phyloP scores from a whole-genome alignment of 2,888 invertebrate genomes.

The Diogma glabrata region DNA sequence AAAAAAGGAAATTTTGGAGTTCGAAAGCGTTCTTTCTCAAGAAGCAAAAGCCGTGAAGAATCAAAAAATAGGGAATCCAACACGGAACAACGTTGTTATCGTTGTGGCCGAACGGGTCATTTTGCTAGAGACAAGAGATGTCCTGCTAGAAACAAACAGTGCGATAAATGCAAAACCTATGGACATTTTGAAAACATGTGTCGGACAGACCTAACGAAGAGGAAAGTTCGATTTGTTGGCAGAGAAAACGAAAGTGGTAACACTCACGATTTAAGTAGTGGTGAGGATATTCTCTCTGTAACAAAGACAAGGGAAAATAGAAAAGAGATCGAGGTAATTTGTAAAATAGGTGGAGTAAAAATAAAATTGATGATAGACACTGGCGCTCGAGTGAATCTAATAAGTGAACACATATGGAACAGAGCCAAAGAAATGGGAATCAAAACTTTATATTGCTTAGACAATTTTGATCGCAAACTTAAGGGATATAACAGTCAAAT shows the following conservation, averaged over 20 bases:
- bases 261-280: not conserved
- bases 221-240: not conserved
- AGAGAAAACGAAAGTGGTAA: not conserved
- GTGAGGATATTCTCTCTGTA: not conserved
- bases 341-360: not conserved
- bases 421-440: slow-evolving; percentile 3
- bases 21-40: not conserved
- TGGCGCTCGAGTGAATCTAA: not conserved
- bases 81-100: not conserved
- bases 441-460: not conserved
- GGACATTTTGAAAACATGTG: slow-evolving; percentile 11
- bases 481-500: not conserved
- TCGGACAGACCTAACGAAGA: slow-evolving; percentile 3
- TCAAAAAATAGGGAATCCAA: not conserved
- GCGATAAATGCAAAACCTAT: slow-evolving; percentile 11
- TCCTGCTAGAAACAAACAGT: slow-evolving; percentile 10
- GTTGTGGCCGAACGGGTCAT: slow-evolving; percentile 6
- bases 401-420: not conserved
- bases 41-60: not conserved
- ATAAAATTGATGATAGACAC: not conserved
- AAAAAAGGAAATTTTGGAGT: too few relatives aligned
- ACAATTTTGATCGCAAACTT: not conserved
- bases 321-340: not conserved
- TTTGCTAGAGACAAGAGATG: slow-evolving; percentile 6
- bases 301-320: not conserved